A percentile compares a stretch with the other conserved stretches of the same genome.
Evolutionary conservation across 2,888 invertebrate genomes (phyloP).

Genomic region (Aleiodes alternator): DNA sequence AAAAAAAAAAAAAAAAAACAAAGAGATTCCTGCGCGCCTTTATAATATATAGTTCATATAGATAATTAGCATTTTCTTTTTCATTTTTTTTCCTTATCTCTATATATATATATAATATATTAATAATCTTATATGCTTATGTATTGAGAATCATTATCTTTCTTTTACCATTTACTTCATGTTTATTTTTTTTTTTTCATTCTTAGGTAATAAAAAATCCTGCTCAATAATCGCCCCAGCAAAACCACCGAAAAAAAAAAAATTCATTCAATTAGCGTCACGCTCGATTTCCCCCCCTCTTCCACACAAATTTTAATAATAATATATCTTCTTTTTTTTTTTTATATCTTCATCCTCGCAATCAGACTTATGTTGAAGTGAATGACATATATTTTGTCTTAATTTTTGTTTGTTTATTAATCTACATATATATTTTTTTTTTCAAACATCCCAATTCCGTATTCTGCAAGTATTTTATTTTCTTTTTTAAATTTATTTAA

Average conservation of each 20-base stretch:
- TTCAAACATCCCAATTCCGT: constrained; percentile 51
- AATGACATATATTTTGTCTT: constrained; percentile 65
- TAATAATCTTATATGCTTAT: constrained; percentile 36
- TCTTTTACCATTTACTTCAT: neutral
- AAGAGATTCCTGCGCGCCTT: constrained; percentile 37
- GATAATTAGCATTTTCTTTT: constrained; percentile 30
- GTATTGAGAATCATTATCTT: constrained; percentile 36
- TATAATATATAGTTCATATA: constrained; percentile 29
- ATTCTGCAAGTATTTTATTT: constrained; percentile 49
- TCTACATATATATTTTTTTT: constrained; percentile 60
- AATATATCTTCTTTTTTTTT: constrained; percentile 45
- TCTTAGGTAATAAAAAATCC: constrained; percentile 29
- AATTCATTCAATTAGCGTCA: constrained; percentile 31
- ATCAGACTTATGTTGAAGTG: constrained; percentile 69
- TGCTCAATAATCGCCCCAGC: constrained; percentile 3
- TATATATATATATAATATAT: constrained; percentile 39
- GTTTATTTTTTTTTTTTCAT: neutral
- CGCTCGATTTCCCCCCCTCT: neutral
- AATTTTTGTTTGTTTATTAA: constrained; percentile 48
- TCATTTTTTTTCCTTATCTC: constrained; percentile 10
- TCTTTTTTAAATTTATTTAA: constrained; percentile 30
- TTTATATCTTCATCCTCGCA: constrained; percentile 35
- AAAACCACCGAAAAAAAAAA: constrained; percentile 1
- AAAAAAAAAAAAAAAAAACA: constrained; percentile 19
- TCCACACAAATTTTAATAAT: constrained; percentile 44